phyloP scores from a whole-genome alignment of 2,113 vertebrate genomes.

The Anhinga anhinga region DNA sequence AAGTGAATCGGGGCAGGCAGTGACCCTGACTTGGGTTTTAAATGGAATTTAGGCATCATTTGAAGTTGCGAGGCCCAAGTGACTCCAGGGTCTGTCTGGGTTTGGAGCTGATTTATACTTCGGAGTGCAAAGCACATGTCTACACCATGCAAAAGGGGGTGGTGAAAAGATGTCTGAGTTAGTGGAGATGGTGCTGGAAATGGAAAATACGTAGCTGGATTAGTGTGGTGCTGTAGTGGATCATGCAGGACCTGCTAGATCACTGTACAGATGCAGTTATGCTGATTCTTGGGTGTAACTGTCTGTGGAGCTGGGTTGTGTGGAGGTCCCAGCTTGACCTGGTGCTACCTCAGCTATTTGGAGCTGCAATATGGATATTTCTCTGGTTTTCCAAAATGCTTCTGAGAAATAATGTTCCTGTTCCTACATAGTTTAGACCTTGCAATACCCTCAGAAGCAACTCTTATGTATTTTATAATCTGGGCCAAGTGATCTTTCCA shows the following conservation, averaged over 20 bases:
- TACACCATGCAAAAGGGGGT: not conserved
- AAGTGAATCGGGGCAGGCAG: not conserved
- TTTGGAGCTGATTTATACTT: not conserved
- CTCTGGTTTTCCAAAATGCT: not conserved
- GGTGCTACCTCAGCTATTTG: fast-evolving
- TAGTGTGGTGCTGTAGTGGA: not conserved
- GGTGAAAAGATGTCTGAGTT: not conserved
- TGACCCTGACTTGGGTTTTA: not conserved
- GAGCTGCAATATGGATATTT: not conserved
- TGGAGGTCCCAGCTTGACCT: not conserved
- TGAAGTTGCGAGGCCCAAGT: not conserved
- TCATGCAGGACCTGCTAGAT: not conserved
- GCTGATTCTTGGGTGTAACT: not conserved
- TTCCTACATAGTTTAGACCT: not conserved
- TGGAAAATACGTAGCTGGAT: not conserved
- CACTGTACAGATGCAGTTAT: not conserved
- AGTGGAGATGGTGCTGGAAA: not conserved
- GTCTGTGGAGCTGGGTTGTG: not conserved
- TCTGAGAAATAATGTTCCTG: not conserved
- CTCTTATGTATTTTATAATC: not conserved
- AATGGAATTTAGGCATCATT: not conserved
- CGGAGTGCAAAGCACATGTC: not conserved
- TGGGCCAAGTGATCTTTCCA: not conserved
- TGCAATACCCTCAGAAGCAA: not conserved
- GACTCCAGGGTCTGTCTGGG: not conserved